These are phyloP conservation scores for Daktulosphaira vitifoliae DNA, from an alignment of 1,140 invertebrate species.

Conservation along the genomic window DNA sequence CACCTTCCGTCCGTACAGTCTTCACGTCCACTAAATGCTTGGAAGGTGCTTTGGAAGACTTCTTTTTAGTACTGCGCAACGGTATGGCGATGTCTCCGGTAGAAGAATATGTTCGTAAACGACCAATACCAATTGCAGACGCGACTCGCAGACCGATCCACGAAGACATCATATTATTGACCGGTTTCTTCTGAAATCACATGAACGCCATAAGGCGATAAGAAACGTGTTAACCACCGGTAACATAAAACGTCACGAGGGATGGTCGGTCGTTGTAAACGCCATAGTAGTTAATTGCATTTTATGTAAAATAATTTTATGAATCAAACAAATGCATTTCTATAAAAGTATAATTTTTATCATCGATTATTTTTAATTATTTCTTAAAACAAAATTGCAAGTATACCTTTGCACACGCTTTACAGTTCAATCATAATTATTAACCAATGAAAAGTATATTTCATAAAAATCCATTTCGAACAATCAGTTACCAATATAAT, in stretches of 20 bases:
- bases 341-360: too few species aligned
- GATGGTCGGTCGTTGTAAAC: too few species aligned
- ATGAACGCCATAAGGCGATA: constrained; percentile 25
- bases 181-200: constrained; percentile 31
- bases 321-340: too few species aligned
- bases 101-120: not conserved
- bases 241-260: not conserved
- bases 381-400: too few species aligned
- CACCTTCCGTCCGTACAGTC: constrained; percentile 50
- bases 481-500: too few species aligned
- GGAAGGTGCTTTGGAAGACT: not conserved
- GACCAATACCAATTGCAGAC: not conserved
- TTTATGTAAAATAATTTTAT: too few species aligned
- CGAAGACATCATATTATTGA: not conserved
- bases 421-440: too few species aligned
- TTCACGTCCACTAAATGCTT: constrained; percentile 24
- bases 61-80: constrained; percentile 6
- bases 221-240: constrained; percentile 20
- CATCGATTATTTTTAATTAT: too few species aligned
- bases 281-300: too few species aligned
- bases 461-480: too few species aligned
- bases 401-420: too few species aligned
- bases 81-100: not conserved
- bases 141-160: not conserved
- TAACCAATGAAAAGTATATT: too few species aligned